Evolutionary conservation across 2,797 vertebrate genomes (phyloP), one percentile per base, ranked within the genome.

Genomic region (Cottoperca gobio): DNA sequence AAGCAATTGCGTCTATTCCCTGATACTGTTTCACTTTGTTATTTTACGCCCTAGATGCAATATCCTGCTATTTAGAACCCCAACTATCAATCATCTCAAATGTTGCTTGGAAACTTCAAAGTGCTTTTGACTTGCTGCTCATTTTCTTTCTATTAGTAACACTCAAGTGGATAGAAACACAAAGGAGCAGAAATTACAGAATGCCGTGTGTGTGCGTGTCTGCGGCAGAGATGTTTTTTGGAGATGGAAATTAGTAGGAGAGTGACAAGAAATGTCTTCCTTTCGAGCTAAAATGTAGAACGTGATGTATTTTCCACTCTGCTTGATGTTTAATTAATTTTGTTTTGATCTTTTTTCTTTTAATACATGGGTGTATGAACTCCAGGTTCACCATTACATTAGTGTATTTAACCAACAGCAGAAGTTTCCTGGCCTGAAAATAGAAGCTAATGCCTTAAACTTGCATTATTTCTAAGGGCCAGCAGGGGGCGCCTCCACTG

Each of bases 121-220:
- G 88, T 14, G 14, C 64, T 53, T 76, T 61, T 26, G 52, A 75
- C 81, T 81, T 43, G 69, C 71, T 69, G 82, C 82, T 90, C 81
- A 85, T 89, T 91, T 90, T 89, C 85, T 81, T 81, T 89, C 83
- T 89, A 84, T 89, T 91, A 91, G 86, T 78, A 80, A 90, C 83
- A 84, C 76, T 83, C 79, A 80, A 84, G 85, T 82, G 87, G 82
- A 66, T 53, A 79, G 82, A 71, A 86, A 79, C 24, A 78, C 73
- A 78, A 70, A 84, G 42, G 45, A 77, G 62, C 58, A 35, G 68
- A 72, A 81, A 69, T 81, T 62, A 66, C 53, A 66, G 45, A 55
- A 60, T 37, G 63, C n/a, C 2, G 16, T n/a, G 45, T 54, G 77
- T 53, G 39, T 69, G 2, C 64, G 17, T 26, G 40, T 28, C 17